These are phyloP conservation scores for Thumatha senex DNA, from an alignment of 2,888 invertebrate genomes.

Conservation along the genomic window DNA sequence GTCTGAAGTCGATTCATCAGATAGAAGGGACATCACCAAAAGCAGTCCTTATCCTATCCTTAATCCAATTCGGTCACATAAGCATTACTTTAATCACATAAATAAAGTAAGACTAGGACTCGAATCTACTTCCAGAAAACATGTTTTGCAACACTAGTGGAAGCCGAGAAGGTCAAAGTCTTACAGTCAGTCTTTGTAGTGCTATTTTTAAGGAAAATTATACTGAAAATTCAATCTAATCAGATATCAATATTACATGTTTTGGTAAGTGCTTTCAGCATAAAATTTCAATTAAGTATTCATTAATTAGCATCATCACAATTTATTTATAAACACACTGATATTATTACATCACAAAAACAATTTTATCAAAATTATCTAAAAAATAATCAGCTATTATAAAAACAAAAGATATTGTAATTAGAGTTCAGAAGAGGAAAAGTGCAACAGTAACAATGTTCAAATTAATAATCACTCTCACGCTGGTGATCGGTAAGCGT, in stretches of 20 bases:
- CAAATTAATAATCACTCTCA: conserved; percentile 26
- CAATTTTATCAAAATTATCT: conserved; percentile 8
- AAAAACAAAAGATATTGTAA: conserved; percentile 10
- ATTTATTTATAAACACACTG: conserved; percentile 4
- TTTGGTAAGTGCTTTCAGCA: background rate
- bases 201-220: background rate
- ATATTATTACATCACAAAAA: conserved; percentile 2
- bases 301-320: background rate
- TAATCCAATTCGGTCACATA: no score
- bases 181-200: no score
- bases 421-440: conserved; percentile 4
- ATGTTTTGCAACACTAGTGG: no score
- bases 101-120: no score
- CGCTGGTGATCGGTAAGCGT: conserved; percentile 35
- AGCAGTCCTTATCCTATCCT: no score
- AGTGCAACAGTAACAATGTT: conserved; percentile 18
- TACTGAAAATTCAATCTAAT: background rate
- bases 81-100: no score
- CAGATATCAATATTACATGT: background rate
- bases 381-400: conserved; percentile 8
- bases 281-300: background rate
- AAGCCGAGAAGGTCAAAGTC: no score
- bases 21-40: no score
- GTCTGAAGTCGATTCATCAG: no score
- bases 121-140: no score